Evolutionary conservation across 2,888 invertebrate genomes (phyloP), one percentile per base, ranked within the genome.

Genomic region (Antheraea yamamai): DNA sequence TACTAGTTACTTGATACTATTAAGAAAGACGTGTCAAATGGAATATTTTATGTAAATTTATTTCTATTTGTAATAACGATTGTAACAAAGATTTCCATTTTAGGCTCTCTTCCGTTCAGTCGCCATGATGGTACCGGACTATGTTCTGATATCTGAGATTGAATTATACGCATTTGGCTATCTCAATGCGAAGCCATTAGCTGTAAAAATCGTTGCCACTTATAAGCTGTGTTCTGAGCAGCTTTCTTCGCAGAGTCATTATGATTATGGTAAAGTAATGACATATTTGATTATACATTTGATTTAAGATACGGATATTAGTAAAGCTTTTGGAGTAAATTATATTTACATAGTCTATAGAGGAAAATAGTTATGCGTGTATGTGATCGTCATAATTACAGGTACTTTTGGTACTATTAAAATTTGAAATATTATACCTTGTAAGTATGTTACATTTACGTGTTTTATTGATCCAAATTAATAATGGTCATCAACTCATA

Each of bases 111-210:
- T 98, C 95, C 96, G 98, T 78, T 98, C 99, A 0, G 99, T 99
- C 61, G 98, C 99, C 18, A 99, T 99, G 99, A 99, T 99, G 98
- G 98, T 99, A 26, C 99, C 99, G 0, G 99, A 99, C 91, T 99
- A 99, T 88, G 98, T 98, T 30, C 92, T 99, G 73, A 99, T 99
- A 85, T 98, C 98, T 0, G 99, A 99, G 94, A 99, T 99, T 78
- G 98, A 98, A 75, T 92, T 99, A 68, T 99, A 99, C 86, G 98
- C 99, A 0, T 98, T 97, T 87, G 99, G 99, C 4, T 99, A 99
- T 88, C 95, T 98, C 75, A 97, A 97, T 83, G 98, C 99, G 0
- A 96, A 98, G 81, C 97, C 97, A 0, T 90, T 99, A 61, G 97
- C 99, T 0, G 96, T 98, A 30, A 99, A 99, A 94, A 99, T 99